Evolutionary conservation across 2,888 invertebrate genomes (phyloP), one percentile per base, ranked within the genome.

Genomic region (Philhelius pedissequus): DNA sequence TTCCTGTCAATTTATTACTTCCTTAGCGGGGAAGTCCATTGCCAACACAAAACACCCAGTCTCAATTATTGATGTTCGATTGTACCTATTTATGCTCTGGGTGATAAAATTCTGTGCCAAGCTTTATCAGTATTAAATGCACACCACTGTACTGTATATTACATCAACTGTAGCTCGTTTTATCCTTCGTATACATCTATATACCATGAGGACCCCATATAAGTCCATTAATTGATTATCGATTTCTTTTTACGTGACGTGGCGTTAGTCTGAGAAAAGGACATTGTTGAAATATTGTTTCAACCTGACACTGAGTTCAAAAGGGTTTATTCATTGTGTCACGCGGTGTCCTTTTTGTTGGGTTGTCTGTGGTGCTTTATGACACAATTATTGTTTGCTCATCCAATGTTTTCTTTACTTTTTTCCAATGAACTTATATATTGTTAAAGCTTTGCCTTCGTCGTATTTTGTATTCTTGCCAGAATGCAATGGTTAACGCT

Each of bases 161-260:
- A 56, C 56, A 56, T 38, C 40, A 60, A 60, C 25, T n/a, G 2
- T 4, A 38, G 38, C 38, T 58, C 25, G 38, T 58, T 38, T 38
- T 38, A 58, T 15, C 13, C 13, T 35, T 25, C 38, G 38, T 38
- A 25, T n/a, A n/a, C n/a, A n/a, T n/a, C n/a, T n/a, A n/a, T n/a
- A n/a, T 60, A 15, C 25, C 58, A 40, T 40, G 25, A 60, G 58
- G 38, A 60, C 38, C 32, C 13, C n/a, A n/a, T n/a, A 70, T 56
- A 69, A 77, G 69, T 77, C 69, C 62, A 69, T 77, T 77, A 77
- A 77, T 77, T 69, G 76, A 69, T 20, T 77, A 77, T 77, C 60
- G 76, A 77, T 77, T 77, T 62, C 4, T 40, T 25, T 25, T 25
- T 25, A 38, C 58, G 38, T 60, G 58, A 22, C 58, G 20, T n/a